Evolutionary conservation across 2,113 vertebrate species (phyloP).

Genomic region (Geococcyx californianus): DNA sequence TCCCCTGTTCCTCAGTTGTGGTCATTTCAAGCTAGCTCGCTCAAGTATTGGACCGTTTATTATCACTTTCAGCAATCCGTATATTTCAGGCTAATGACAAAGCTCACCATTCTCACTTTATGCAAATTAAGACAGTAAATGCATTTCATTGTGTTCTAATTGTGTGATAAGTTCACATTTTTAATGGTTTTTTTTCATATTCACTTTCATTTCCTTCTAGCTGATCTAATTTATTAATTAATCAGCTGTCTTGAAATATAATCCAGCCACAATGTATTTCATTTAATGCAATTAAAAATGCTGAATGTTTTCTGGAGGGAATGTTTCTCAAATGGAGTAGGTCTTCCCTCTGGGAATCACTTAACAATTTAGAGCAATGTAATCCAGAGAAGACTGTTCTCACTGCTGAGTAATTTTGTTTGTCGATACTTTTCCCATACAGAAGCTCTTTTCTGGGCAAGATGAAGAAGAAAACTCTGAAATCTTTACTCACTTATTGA

Average conservation of each 20-base stretch:
- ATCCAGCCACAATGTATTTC: conserved; percentile 31
- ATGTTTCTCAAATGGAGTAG: conserved; percentile 19
- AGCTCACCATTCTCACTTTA: background rate
- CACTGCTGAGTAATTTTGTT: background rate
- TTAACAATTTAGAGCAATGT: conserved; percentile 16
- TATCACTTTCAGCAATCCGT: background rate
- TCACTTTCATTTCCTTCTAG: conserved; percentile 36
- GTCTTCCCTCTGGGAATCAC: conserved; percentile 18
- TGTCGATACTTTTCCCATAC: background rate
- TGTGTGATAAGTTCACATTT: background rate
- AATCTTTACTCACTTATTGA: background rate
- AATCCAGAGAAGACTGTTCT: conserved; percentile 1
- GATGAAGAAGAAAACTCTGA: background rate
- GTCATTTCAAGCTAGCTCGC: background rate
- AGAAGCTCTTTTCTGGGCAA: background rate
- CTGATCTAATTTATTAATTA: conserved; percentile 50
- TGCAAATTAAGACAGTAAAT: conserved; percentile 11
- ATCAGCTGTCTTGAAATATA: conserved; percentile 47
- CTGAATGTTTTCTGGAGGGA: conserved; percentile 52
- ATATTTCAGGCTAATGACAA: background rate
- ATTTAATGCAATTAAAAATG: conserved; percentile 56
- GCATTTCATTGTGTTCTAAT: conserved; percentile 31
- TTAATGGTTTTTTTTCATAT: background rate
- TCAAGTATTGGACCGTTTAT: background rate
- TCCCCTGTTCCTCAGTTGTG: background rate